Base-by-base conservation (phyloP, 2,113 vertebrate species). In the Neogale vison region DNA sequence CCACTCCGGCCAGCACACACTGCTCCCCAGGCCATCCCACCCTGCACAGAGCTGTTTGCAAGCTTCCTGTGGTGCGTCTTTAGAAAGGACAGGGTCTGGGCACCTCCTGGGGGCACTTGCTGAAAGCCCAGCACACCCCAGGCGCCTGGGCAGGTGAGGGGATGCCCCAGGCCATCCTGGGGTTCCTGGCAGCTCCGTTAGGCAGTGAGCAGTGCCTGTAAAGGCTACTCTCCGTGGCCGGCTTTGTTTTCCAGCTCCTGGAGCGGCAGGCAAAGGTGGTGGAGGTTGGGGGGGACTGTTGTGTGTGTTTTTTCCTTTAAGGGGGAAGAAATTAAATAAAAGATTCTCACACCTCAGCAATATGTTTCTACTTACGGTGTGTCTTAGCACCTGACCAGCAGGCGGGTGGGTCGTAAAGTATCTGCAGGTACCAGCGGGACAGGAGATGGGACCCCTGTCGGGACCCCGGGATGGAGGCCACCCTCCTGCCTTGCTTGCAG, bases 301-400 rank as follows among this genome's bases (percentile, higher is more conserved):
- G 50, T 79, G 77, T 69, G 90, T 91, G 96, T 89, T 92, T 97
- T 92, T 87, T 95, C 83, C 95, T 97, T 98, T 97, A 92, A 97
- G 92, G 88, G 83, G 47, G 34, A 95, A 96, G 90, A 97, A 98
- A 97, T 98, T 96, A 98, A 98, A 97, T 98, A 98, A 98, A 98
- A 93, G 98, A 95, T 98, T 96, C 98, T 95, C 95, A 99, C 98
- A 98, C 98, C 98, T 99, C 97, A 31, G 93, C 97, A 99, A 98
- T 99, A 97, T 99, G 99, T 98, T 99, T 99, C 98, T 96, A 98
- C 98, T 99, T 99, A 98, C 97, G 89, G 98, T 97, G 96, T 98
- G 98, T 98, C 99, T 98, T 98, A 99, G 97, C 99, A 99, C 99
- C 99, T 99, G 99, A 98, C 97, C 98, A 97, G 97, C 90, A 29